Conservation (phyloP, 2,888 invertebrate genomes). For the Archips crataeganus region DNA sequence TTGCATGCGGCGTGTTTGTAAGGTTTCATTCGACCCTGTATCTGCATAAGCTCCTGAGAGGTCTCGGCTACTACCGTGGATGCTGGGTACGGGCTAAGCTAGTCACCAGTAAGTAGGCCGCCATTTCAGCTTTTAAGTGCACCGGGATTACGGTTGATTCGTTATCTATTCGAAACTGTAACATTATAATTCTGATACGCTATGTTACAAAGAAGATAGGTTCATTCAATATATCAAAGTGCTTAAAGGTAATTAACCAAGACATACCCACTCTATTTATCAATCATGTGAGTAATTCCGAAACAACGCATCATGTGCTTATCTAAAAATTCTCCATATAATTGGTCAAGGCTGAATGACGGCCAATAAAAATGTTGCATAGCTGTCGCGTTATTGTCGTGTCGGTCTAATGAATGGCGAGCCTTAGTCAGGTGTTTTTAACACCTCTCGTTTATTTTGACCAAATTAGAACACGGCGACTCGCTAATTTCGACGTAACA, state of each 20-base stretch:
- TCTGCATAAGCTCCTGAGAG: slow-evolving; percentile 9
- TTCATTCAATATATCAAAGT: too few relatives aligned
- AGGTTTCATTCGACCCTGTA: background rate
- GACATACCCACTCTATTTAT: background rate
- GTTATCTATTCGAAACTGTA: background rate
- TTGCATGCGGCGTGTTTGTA: slow-evolving; percentile 1
- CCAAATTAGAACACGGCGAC: background rate
- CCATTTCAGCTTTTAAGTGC: slow-evolving; percentile 12
- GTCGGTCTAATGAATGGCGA: background rate
- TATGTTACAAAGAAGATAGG: too few relatives aligned
- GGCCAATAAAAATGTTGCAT: background rate
- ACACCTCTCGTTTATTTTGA: slow-evolving; percentile 8
- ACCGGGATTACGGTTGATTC: background rate
- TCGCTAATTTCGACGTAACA: slow-evolving; percentile 18
- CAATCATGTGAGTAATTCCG: background rate
- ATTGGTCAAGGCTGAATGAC: background rate
- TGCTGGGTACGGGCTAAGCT: background rate
- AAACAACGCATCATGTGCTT: background rate
- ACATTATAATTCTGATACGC: background rate
- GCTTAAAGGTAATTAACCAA: background rate
- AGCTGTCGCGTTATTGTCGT: background rate
- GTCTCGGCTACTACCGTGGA: background rate
- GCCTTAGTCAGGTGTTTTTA: slow-evolving; percentile 11
- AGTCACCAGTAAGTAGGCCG: background rate
- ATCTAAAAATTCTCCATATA: background rate